Evolutionary conservation across 1,140 invertebrate genomes (phyloP).

Genomic region (Theocolax elegans): DNA sequence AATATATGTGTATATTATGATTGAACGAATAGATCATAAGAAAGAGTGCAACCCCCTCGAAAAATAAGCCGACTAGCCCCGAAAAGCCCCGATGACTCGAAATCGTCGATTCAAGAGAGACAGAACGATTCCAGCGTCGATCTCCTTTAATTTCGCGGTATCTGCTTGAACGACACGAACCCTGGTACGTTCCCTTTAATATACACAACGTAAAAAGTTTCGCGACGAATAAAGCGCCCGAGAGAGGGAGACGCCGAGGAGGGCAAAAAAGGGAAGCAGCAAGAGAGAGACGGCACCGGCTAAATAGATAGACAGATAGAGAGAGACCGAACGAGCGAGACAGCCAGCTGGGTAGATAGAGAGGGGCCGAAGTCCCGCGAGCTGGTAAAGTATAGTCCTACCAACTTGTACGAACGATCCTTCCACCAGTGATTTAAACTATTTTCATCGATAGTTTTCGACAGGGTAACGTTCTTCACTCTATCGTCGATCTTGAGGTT

Average conservation of each 20-base stretch:
- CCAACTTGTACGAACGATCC: too few relatives aligned
- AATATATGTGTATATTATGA: too few relatives aligned
- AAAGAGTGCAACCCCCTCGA: too few relatives aligned
- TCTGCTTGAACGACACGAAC: constrained; percentile 57
- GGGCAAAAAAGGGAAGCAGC: constrained; percentile 23
- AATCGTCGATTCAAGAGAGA: too few relatives aligned
- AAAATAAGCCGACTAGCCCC: too few relatives aligned
- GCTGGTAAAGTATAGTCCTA: constrained; percentile 34
- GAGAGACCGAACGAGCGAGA: constrained; percentile 44
- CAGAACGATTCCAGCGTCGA: too few relatives aligned
- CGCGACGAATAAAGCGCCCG: constrained; percentile 64
- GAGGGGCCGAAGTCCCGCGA: constrained; percentile 20
- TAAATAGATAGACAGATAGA: constrained; percentile 49
- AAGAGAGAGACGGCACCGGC: constrained; percentile 40
- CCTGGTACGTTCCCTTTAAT: constrained; percentile 64
- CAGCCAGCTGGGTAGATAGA: constrained; percentile 17
- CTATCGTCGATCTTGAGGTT: too few relatives aligned
- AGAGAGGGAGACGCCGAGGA: constrained; percentile 21
- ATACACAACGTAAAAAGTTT: constrained; percentile 66
- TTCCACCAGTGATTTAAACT: too few relatives aligned
- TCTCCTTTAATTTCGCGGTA: constrained; percentile 57
- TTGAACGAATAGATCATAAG: too few relatives aligned
- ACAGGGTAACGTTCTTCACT: too few relatives aligned
- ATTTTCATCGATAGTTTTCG: too few relatives aligned
- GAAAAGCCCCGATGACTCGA: too few relatives aligned